Conservation (phyloP, 2,113 vertebrate genomes). For the Peromyscus polionotus region DNA sequence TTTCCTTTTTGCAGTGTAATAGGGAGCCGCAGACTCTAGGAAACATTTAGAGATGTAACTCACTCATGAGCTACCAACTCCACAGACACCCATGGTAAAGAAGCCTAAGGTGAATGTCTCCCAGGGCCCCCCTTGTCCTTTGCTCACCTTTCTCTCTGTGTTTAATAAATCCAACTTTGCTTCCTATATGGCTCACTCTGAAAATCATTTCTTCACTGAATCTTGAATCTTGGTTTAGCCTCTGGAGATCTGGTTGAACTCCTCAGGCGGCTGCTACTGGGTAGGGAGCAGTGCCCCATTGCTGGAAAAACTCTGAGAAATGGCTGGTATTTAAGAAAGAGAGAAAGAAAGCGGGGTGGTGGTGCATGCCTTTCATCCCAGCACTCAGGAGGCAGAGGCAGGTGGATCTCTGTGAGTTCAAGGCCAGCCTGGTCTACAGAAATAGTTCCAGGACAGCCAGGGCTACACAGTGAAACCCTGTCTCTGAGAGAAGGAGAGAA, state of each 20-base stretch:
- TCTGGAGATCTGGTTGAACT: background rate
- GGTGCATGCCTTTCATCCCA: background rate
- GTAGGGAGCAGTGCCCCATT: background rate
- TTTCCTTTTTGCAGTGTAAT: background rate
- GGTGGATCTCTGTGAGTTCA: too few relatives aligned
- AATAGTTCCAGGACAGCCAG: background rate
- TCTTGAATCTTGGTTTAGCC: background rate
- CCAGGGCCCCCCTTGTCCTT: background rate
- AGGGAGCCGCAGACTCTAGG: background rate
- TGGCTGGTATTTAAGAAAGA: background rate
- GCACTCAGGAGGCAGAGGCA: background rate
- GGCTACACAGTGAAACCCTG: background rate
- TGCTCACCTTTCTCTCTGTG: background rate
- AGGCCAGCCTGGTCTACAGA: too few relatives aligned
- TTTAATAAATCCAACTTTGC: background rate
- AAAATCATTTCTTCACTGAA: background rate
- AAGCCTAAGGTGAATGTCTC: background rate
- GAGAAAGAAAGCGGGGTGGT: background rate
- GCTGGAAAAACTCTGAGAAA: background rate
- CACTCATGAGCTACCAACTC: background rate
- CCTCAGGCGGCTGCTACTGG: background rate
- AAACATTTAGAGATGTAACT: background rate
- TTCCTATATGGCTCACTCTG: background rate
- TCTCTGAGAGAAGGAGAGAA: background rate
- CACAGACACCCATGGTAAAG: background rate